A percentile compares a stretch with the other conserved stretches of the same genome.
Conservation (phyloP, 2,888 invertebrate species). For the Napeogenes sylphis region DNA sequence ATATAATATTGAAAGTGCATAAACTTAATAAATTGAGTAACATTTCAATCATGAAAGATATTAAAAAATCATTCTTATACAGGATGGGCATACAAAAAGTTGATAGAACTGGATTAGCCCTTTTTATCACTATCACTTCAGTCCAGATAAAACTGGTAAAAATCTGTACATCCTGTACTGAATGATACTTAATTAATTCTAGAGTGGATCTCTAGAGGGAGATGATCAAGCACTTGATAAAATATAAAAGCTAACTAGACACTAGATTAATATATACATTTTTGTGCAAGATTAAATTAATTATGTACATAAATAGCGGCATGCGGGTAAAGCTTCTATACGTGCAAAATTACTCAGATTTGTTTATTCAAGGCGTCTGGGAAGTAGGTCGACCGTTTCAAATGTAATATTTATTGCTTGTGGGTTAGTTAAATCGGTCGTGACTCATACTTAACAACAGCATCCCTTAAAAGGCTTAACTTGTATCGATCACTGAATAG, state of each 20-base stretch:
- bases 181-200: background rate
- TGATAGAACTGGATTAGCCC: too few relatives aligned
- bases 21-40: too few relatives aligned
- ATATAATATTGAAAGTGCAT: too few relatives aligned
- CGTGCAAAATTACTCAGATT: constrained; percentile 28
- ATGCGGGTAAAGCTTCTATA: constrained; percentile 30
- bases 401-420: constrained; percentile 42
- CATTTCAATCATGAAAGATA: too few relatives aligned
- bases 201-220: background rate
- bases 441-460: constrained; percentile 66
- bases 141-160: too few relatives aligned
- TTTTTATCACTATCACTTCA: too few relatives aligned
- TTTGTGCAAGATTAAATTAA: constrained; percentile 9
- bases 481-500: constrained; percentile 42
- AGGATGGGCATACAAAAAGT: too few relatives aligned
- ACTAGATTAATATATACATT: too few relatives aligned
- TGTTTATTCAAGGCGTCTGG: constrained; percentile 30
- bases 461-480: constrained; percentile 41
- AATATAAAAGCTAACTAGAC: too few relatives aligned
- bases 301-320: constrained; percentile 27
- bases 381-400: constrained; percentile 39
- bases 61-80: too few relatives aligned
- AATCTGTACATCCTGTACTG: too few relatives aligned
- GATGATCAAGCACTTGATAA: too few relatives aligned
- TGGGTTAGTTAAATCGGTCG: constrained; percentile 40